Percentiles rank a stretch among this genome's conserved stretches.
These are phyloP conservation scores for crab-eating macaque (Macaca fascicularis) DNA, from an alignment of 2,113 vertebrate species.

Conservation along the genomic window DNA sequence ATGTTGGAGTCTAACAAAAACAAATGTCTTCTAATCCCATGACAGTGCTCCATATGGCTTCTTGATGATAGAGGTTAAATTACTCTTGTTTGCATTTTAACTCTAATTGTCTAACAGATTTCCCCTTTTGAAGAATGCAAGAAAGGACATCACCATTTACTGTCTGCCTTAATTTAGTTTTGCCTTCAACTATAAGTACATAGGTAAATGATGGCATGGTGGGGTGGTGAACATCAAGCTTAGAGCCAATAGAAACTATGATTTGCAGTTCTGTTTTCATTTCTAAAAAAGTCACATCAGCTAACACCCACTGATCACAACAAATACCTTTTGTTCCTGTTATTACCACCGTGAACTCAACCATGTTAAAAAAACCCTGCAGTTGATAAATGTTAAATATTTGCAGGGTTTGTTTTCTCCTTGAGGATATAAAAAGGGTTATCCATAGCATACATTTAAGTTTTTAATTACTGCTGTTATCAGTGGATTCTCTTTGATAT, in stretches of 20 bases:
- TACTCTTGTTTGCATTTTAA: constrained; percentile 52
- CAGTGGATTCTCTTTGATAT: constrained; percentile 33
- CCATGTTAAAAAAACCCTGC: not conserved
- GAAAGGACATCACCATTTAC: not conserved
- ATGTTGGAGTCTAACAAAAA: constrained; percentile 51
- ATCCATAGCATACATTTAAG: not conserved
- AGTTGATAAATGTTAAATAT: constrained; percentile 30
- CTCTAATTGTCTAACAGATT: constrained; percentile 20
- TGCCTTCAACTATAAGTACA: constrained; percentile 31
- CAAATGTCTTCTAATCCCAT: constrained; percentile 39
- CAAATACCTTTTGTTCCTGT: not conserved
- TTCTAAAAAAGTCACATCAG: constrained; percentile 14
- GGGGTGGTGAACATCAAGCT: not conserved
- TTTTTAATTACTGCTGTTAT: constrained; percentile 5
- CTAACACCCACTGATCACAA: not conserved
- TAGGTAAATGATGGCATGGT: not conserved
- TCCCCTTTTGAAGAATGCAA: not conserved
- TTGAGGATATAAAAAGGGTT: constrained; percentile 11
- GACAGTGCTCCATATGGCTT: constrained; percentile 33
- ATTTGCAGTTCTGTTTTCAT: constrained; percentile 46
- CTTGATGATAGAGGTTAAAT: constrained; percentile 32
- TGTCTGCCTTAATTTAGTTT: constrained; percentile 30
- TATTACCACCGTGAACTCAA: not conserved
- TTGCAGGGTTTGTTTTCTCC: constrained; percentile 18
- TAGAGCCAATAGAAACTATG: constrained; percentile 13